Evolutionary conservation across 2,113 vertebrate genomes (phyloP), one percentile per base, ranked within the genome.

Genomic region (Panthera uncia): DNA sequence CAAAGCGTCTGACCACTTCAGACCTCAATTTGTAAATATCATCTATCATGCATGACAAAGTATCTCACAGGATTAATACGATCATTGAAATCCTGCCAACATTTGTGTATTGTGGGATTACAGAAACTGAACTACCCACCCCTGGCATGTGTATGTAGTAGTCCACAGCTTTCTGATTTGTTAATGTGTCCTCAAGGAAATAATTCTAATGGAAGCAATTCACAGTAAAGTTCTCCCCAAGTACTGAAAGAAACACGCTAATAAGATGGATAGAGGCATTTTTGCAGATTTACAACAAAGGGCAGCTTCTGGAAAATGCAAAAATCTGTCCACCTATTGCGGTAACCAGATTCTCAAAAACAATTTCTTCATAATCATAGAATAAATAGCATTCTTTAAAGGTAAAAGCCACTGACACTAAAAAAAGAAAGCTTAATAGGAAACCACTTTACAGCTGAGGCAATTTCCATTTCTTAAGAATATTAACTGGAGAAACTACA

Each of bases 11-110:
- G 92, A 88, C 83, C 81, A 96, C 89, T 96, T 96, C 93, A 97
- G 95, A 63, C 66, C 87, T 98, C 90, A 81, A 87, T 96, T 96
- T 97, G 92, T 98, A 98, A 98, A 97, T 97, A 96, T 66, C 92
- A 93, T 95, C 95, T 96, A 97, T 97, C 98, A 96, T 83, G 33
- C 94, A 96, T 91, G 94, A 94, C 87, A 63, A 96, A 97, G 85
- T 61, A 96, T 81, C 94, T 97, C 94, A 65, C 57, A 92, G 96
- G 76, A 96, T 94, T 97, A 95, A 97, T 84, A 97, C 92, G 79
- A 95, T 96, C 88, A 94, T 33, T 96, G 94, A 91, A 97, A 97
- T 94, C 81, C 97, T 88, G 97, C 95, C 97, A 97, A 95, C 88
- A 96, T 73, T 87, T 94, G 61, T 82, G 66, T 66, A 88, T 71